Evolutionary conservation across 2,797 vertebrate species (phyloP), one percentile per base, ranked within the genome.

Genomic region (Clarias platycephalus): DNA sequence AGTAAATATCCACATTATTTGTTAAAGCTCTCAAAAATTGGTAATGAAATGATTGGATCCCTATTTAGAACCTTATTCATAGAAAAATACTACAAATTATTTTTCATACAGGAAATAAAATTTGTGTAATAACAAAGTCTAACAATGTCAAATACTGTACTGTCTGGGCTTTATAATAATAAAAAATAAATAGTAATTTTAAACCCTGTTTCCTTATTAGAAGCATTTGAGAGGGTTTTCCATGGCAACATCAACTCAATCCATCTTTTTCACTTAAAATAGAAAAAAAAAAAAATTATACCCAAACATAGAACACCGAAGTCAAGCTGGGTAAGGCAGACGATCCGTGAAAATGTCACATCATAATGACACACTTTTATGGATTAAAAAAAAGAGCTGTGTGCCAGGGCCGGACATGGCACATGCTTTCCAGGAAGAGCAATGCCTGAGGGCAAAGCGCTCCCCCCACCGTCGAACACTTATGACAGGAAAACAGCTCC

Each of bases 391-490:
- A 77, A 68, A 79, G 77, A 60, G 82, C 75, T 75, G 37, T 70
- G 37, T 55, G 1, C 37, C 24, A 37, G 60, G 44, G 28, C 76
- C 44, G 5, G 64, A 71, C 77, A 85, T 88, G 84, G 91, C 90
- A 91, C 89, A 89, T 91, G 91, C 92, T 93, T 91, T 91, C 91
- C 90, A 87, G 91, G 87, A 90, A 89, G 70, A 93, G 93, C 89
- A 93, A 92, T 92, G 90, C 93, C 91, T 92, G 90, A 93, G 91
- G 92, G 90, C 91, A 86, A 85, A 89, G 90, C 87, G 88, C 86
- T 90, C 91, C 44, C 63, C 83, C 53, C 89, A 77, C 82, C 87
- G 91, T 92, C 90, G 49, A 80, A 80, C 15, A 31, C 66, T 81
- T 81, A 57, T 68, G 67, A 82, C 20, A 4, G 91, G 88, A 94